These are phyloP conservation scores for Macropus fuliginosus DNA, from an alignment of 2,797 vertebrate species.

Conservation along the genomic window DNA sequence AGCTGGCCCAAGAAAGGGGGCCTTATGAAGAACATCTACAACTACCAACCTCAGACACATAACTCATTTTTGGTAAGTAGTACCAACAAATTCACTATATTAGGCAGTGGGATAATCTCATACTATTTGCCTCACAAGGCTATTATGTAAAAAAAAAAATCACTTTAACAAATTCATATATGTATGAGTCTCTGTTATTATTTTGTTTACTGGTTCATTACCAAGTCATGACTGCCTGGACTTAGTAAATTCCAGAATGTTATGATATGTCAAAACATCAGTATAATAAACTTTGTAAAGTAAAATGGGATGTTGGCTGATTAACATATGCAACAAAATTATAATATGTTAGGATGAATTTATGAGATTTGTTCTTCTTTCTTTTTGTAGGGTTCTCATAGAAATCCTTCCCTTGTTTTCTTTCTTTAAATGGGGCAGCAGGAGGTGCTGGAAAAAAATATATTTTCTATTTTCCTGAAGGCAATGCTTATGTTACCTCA, in stretches of 20 bases:
- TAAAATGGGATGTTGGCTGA: neutral
- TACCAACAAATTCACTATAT: neutral
- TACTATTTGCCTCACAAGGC: neutral
- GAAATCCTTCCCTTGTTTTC: neutral
- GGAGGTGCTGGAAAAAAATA: neutral
- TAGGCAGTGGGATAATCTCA: neutral
- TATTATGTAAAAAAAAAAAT: neutral
- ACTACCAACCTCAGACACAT: neutral
- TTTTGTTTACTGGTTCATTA: neutral
- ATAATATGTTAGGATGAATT: neutral
- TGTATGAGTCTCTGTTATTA: neutral
- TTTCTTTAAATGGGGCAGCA: neutral
- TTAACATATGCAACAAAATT: neutral
- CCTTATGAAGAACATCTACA: neutral
- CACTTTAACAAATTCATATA: neutral
- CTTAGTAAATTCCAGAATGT: neutral
- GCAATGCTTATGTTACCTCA: slow-evolving; percentile 4
- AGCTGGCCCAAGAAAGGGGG: neutral
- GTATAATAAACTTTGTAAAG: neutral
- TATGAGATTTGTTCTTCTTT: neutral
- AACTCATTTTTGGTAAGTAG: neutral
- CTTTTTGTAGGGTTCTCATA: neutral
- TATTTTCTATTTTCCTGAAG: slow-evolving; percentile 6
- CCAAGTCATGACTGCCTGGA: neutral
- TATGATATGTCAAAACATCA: neutral